These are phyloP conservation scores for Rhabdornis inornatus DNA, from an alignment of 2,113 vertebrate genomes.

Conservation along the genomic window DNA sequence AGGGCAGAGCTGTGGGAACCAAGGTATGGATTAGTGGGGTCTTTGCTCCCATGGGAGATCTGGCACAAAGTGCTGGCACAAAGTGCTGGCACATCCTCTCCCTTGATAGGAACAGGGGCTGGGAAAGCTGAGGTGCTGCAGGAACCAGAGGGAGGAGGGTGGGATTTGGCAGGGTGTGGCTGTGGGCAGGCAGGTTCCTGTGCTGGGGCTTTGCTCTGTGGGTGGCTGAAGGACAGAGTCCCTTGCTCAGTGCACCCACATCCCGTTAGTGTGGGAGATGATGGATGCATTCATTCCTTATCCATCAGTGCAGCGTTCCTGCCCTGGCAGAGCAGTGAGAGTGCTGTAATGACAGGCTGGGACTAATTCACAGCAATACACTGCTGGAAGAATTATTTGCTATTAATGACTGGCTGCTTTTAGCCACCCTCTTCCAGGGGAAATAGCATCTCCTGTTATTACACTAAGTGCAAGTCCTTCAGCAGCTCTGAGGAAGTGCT, in stretches of 20 bases:
- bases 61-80: background rate
- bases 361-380: background rate
- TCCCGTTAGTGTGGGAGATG: background rate
- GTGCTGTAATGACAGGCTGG: background rate
- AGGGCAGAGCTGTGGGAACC: background rate
- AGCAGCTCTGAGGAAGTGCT: background rate
- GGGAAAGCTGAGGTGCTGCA: background rate
- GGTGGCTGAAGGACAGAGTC: background rate
- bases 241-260: fast-evolving
- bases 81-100: background rate
- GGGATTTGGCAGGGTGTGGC: background rate
- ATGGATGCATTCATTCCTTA: background rate
- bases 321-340: background rate
- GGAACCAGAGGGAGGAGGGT: background rate
- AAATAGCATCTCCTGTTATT: background rate
- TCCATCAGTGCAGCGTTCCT: background rate
- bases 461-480: background rate
- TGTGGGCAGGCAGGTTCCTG: background rate
- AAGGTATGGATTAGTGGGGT: background rate
- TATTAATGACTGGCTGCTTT: background rate
- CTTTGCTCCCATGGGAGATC: background rate
- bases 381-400: background rate
- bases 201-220: background rate
- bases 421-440: background rate
- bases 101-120: background rate